Percentiles rank a stretch among this genome's conserved stretches.
These are phyloP conservation scores for Listronotus oregonensis DNA, from an alignment of 1,140 invertebrate species.

Conservation along the genomic window DNA sequence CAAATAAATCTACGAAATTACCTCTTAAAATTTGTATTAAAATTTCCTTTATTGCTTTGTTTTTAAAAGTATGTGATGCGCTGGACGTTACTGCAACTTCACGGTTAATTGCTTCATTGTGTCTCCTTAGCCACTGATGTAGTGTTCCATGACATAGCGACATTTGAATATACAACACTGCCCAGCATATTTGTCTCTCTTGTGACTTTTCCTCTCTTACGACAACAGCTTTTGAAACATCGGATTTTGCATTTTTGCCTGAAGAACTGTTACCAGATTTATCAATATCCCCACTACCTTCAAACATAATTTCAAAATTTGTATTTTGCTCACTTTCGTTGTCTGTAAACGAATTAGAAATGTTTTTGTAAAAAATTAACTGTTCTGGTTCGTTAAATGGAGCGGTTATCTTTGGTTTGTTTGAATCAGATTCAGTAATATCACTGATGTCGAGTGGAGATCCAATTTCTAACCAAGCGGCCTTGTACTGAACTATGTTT, in stretches of 20 bases:
- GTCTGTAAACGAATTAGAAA: slow-evolving; percentile 39
- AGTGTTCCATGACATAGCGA: slow-evolving; percentile 75
- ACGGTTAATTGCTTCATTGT: slow-evolving; percentile 58
- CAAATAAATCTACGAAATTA: slow-evolving; percentile 23
- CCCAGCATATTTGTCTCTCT: slow-evolving; percentile 62
- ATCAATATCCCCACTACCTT: slow-evolving; percentile 29
- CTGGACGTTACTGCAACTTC: slow-evolving; percentile 41
- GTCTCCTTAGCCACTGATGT: slow-evolving; percentile 70
- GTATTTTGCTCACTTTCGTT: slow-evolving; percentile 25
- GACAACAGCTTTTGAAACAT: background rate
- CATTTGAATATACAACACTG: slow-evolving; percentile 83
- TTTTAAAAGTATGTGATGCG: slow-evolving; percentile 34
- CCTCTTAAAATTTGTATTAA: slow-evolving; percentile 71
- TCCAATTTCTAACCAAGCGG: slow-evolving; percentile 75
- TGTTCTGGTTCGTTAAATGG: background rate
- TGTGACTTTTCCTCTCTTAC: slow-evolving; percentile 6
- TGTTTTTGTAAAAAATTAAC: background rate
- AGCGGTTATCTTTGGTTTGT: slow-evolving; percentile 5
- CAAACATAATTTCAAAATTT: slow-evolving; percentile 42
- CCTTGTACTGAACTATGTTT: slow-evolving; percentile 84
- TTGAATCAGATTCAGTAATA: slow-evolving; percentile 16
- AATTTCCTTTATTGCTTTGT: slow-evolving; percentile 62
- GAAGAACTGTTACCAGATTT: background rate
- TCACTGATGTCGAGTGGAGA: slow-evolving; percentile 29
- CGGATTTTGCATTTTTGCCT: background rate